A percentile compares a stretch with the other conserved stretches of the same genome.
Conservation (phyloP, 2,113 vertebrate genomes). For the Monopterus albus region DNA sequence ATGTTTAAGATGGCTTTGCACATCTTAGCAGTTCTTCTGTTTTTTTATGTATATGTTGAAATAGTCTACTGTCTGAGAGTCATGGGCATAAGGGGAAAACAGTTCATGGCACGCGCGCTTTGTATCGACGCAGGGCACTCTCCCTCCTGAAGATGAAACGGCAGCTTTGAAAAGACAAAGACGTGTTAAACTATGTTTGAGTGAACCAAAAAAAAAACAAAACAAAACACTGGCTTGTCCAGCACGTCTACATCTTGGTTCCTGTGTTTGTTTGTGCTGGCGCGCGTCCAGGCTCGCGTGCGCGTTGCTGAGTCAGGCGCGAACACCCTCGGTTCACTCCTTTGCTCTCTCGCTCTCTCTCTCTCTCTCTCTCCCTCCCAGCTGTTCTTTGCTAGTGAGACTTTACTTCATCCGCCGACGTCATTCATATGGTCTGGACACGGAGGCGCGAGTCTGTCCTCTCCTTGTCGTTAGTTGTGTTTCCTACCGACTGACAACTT, state of each 20-base stretch:
- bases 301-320: conserved; percentile 81
- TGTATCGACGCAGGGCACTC: too few relatives aligned
- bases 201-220: conserved; percentile 8
- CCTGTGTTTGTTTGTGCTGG: not conserved
- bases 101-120: not conserved
- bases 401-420: conserved; percentile 64
- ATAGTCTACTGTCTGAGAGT: conserved; percentile 5
- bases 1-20: too few relatives aligned
- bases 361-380: conserved; percentile 30
- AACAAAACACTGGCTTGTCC: too few relatives aligned
- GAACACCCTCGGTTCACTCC: conserved; percentile 31
- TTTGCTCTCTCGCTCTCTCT: conserved; percentile 16
- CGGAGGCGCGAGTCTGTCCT: conserved; percentile 27
- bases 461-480: conserved; percentile 22
- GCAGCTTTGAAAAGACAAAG: not conserved
- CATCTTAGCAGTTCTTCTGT: not conserved
- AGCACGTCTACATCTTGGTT: not conserved
- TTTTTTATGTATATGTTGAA: not conserved
- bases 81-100: not conserved
- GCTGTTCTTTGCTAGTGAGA: conserved; percentile 34
- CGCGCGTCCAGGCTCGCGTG: conserved; percentile 25
- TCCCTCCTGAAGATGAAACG: too few relatives aligned
- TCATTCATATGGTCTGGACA: conserved; percentile 48
- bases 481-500: conserved; percentile 65
- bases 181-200: too few relatives aligned